Percentiles rank a stretch among this genome's conserved stretches.
Conservation (phyloP, 2,888 invertebrate species). For the Cheiracanthium punctorium region DNA sequence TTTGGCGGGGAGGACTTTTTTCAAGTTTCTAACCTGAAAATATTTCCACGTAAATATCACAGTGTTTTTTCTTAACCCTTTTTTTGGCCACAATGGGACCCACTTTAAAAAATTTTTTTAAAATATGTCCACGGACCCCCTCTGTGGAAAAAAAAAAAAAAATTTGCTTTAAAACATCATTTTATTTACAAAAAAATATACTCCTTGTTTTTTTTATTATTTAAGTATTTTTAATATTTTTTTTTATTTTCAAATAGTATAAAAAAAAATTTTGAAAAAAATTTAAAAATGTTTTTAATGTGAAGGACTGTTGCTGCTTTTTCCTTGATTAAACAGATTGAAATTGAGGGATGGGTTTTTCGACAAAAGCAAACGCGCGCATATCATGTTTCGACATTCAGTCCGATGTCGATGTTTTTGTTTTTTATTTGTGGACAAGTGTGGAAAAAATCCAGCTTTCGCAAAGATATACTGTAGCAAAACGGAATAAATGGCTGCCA, state of each 20-base stretch:
- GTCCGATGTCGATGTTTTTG: conserved; percentile 38
- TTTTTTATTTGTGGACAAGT: conserved; percentile 35
- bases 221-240: conserved; percentile 48
- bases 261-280: too few species aligned
- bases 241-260: conserved; percentile 40
- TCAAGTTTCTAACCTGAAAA: too few species aligned
- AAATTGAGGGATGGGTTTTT: conserved; percentile 50
- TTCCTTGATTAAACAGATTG: conserved; percentile 45
- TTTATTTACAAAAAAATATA: conserved; percentile 43
- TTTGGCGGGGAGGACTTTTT: too few species aligned
- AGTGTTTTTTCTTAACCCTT: too few species aligned
- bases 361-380: conserved; percentile 40
- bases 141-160: too few species aligned
- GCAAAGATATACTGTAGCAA: conserved; percentile 25
- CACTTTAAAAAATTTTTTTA: too few species aligned
- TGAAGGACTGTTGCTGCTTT: too few species aligned
- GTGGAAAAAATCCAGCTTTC: conserved; percentile 29
- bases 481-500: conserved; percentile 16
- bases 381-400: conserved; percentile 49
- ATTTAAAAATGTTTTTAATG: too few species aligned
- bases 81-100: too few species aligned
- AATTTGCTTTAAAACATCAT: conserved; percentile 44
- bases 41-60: too few species aligned
- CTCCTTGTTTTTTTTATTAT: conserved; percentile 44
- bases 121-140: too few species aligned